A percentile compares a stretch with the other conserved stretches of the same genome.
Conservation (phyloP, 2,113 vertebrate species). For the Salminus brasiliensis region DNA sequence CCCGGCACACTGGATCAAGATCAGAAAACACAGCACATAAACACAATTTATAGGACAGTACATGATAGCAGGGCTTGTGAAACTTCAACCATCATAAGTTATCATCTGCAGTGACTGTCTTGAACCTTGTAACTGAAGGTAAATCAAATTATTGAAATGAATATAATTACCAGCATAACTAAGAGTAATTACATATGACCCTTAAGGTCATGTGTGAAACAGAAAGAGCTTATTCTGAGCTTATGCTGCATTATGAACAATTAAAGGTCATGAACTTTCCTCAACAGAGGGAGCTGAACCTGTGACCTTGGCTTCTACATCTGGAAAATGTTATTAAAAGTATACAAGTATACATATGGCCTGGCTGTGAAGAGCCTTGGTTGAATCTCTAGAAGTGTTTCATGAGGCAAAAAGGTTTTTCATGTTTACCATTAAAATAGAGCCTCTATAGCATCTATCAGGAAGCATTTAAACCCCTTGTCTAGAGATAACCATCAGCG, state of each 20-base stretch:
- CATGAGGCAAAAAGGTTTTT: not conserved
- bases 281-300: not conserved
- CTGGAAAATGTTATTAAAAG: not conserved
- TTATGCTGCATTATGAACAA: not conserved
- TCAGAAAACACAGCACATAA: not conserved
- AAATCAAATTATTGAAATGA: no score
- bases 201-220: no score
- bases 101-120: no score
- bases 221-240: no score
- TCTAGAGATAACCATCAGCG: not conserved
- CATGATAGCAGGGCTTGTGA: not conserved
- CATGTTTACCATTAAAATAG: not conserved
- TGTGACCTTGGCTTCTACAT: not conserved
- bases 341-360: no score
- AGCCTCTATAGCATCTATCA: not conserved
- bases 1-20: conserved; percentile 2
- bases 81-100: no score
- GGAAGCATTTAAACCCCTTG: not conserved
- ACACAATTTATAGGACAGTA: not conserved
- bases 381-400: not conserved
- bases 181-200: no score
- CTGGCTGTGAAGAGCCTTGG: not conserved
- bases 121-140: no score
- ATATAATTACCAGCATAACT: no score
- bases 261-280: not conserved